Base-by-base conservation (phyloP, 1,140 invertebrate species). In the Aphaenogaster rudis region DNA sequence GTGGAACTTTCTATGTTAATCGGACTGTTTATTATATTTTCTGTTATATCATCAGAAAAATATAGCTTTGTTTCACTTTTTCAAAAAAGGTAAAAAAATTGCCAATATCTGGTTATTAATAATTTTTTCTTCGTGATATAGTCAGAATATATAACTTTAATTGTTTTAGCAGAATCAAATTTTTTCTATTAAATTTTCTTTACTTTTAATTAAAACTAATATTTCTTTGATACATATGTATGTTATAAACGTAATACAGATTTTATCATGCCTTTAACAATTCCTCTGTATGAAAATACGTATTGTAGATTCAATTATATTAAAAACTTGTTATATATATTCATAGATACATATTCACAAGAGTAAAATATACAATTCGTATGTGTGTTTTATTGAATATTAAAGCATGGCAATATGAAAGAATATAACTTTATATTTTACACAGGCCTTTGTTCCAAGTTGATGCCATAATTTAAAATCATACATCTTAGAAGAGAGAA, bases 381-480 rank as follows among this genome's bases (percentile, higher is more conserved):
- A n/a, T 21, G 9, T 48, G 21, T 69, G 5, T 48, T 69, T 48
- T 48, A 69, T 48, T 28, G 21, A 11, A 69, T 69, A 48, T 48
- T 45, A 11, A 69, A 28, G 42, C 21, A 28, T 69, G 2, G 11
- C 1, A 48, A 48, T 69, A 17, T 15, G 4, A 61, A 48, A 48
- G 5, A 21, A 69, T 69, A 42, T 69, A 48, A 69, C 48, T 69
- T 69, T 28, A 66, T 39, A 45, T 8, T 67, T 48, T 48, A 48
- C 13, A 69, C 7, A 48, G 48, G 17, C 5, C 28, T 45, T 28
- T 48, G 39, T 42, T 42, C 39, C 4, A n/a, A 42, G 39, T 69
- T 69, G 11, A 1, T 15, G n/a, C 42, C 48, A 69, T 48, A 48
- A 0, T 28, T 69, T 48, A 69, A 48, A 48, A 69, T 69, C 11